Conservation (phyloP, 1,140 invertebrate species). For the Drosophila arawakana region DNA sequence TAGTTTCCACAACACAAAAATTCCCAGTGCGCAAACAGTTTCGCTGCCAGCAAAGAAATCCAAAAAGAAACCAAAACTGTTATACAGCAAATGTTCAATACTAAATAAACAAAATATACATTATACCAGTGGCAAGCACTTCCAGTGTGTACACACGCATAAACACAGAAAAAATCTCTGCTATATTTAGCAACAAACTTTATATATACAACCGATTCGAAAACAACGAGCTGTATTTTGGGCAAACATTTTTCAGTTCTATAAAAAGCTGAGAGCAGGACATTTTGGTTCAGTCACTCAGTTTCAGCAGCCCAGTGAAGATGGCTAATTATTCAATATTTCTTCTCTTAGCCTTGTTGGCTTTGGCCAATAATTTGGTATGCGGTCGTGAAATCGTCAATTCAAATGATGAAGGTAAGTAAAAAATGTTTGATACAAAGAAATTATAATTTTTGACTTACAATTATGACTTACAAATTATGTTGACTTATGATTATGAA, state of each 20-base stretch:
- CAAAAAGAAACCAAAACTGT: too few species aligned
- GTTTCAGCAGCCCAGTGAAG: not conserved
- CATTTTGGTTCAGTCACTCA: not conserved
- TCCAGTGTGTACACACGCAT: too few species aligned
- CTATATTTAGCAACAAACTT: too few species aligned
- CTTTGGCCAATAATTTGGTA: not conserved
- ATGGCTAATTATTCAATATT: not conserved
- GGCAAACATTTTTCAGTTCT: not conserved
- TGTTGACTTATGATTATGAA: too few species aligned
- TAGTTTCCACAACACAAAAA: too few species aligned
- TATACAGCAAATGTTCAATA: too few species aligned
- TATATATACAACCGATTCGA: not conserved
- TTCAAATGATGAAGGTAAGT: not conserved
- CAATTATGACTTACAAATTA: too few species aligned
- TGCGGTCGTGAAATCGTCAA: too few species aligned
- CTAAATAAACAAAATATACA: too few species aligned
- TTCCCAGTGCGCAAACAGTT: not conserved
- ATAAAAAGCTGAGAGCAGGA: not conserved
- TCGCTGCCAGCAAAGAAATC: too few species aligned
- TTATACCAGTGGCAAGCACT: too few species aligned
- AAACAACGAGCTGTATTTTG: not conserved
- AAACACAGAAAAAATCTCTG: too few species aligned
- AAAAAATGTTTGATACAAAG: not conserved
- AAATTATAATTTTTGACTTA: not conserved
- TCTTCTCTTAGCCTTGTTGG: not conserved